These are phyloP conservation scores for Eristalis arbustorum DNA, from an alignment of 2,888 invertebrate species.

Conservation along the genomic window DNA sequence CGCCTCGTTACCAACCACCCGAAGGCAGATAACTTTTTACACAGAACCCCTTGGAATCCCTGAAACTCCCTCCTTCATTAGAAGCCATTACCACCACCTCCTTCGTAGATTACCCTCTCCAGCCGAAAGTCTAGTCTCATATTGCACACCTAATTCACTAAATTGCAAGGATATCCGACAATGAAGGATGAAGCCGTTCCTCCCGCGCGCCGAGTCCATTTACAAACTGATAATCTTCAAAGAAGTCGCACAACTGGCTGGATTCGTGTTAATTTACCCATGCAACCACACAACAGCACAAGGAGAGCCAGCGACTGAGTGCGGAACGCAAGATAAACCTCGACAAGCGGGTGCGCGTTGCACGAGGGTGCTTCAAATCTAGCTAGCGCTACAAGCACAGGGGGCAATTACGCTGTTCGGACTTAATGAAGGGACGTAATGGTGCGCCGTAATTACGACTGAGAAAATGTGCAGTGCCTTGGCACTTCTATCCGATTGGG, in stretches of 20 bases:
- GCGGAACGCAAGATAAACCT: not conserved
- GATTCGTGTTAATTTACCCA: not conserved
- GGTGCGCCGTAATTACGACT: constrained; percentile 44
- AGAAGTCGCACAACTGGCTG: not conserved
- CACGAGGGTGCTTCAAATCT: not conserved
- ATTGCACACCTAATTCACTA: constrained; percentile 58
- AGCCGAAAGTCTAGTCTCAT: constrained; percentile 31
- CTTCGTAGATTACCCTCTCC: not conserved
- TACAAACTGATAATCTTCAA: constrained; percentile 46
- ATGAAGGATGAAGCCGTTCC: constrained; percentile 22
- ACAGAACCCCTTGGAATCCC: constrained; percentile 29
- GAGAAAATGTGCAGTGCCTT: constrained; percentile 34
- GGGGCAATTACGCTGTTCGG: constrained; percentile 60
- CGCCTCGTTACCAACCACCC: not conserved
- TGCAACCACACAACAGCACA: not conserved
- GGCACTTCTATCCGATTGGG: constrained; percentile 34
- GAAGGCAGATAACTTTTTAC: not conserved
- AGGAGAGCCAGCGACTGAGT: not conserved
- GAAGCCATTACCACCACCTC: not conserved
- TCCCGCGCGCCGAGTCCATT: constrained; percentile 7
- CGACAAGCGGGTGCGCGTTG: not conserved
- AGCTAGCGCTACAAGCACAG: constrained; percentile 10
- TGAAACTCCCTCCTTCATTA: not conserved
- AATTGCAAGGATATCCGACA: constrained; percentile 54
- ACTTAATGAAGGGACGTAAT: constrained; percentile 61